Conservation (phyloP, 2,113 vertebrate species). For the Podiceps cristatus region DNA sequence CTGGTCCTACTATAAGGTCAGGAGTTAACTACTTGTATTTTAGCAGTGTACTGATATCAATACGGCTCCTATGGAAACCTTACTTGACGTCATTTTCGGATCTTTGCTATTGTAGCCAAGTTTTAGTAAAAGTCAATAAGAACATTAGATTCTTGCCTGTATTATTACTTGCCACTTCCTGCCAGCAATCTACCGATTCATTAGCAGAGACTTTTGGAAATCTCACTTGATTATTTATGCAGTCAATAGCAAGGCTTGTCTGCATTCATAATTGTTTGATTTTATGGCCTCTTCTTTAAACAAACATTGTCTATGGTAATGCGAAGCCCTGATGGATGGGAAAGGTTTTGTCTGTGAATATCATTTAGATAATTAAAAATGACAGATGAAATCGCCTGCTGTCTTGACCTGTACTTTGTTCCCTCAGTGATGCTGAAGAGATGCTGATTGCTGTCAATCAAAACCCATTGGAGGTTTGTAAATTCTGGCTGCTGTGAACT, state of each 20-base stretch:
- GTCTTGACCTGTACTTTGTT: slow-evolving; percentile 95
- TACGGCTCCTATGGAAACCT: slow-evolving; percentile 86
- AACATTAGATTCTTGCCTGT: slow-evolving; percentile 87
- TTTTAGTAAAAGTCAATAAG: slow-evolving; percentile 89
- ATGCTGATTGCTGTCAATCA: slow-evolving; percentile 99
- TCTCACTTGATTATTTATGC: slow-evolving; percentile 91
- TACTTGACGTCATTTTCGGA: slow-evolving; percentile 83
- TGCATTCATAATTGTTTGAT: slow-evolving; percentile 99
- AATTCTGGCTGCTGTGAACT: slow-evolving; percentile 92
- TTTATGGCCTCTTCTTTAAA: slow-evolving; percentile 96
- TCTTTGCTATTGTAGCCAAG: slow-evolving; percentile 76
- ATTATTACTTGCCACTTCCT: slow-evolving; percentile 89
- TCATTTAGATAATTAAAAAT: slow-evolving; percentile 99
- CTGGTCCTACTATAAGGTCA: slow-evolving; percentile 81
- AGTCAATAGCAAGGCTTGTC: slow-evolving; percentile 93
- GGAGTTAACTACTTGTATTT: slow-evolving; percentile 86
- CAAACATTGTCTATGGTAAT: slow-evolving; percentile 99
- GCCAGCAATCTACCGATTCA: slow-evolving; percentile 89
- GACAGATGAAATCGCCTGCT: slow-evolving; percentile 97
- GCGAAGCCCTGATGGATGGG: slow-evolving; percentile 92
- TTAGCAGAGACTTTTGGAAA: slow-evolving; percentile 90
- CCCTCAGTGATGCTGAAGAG: slow-evolving; percentile 91
- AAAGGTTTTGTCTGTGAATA: slow-evolving; percentile 95
- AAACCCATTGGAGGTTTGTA: slow-evolving; percentile 89
- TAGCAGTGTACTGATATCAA: slow-evolving; percentile 80